phyloP scores from a whole-genome alignment of 2,113 vertebrate species.

The Meriones unguiculatus region DNA sequence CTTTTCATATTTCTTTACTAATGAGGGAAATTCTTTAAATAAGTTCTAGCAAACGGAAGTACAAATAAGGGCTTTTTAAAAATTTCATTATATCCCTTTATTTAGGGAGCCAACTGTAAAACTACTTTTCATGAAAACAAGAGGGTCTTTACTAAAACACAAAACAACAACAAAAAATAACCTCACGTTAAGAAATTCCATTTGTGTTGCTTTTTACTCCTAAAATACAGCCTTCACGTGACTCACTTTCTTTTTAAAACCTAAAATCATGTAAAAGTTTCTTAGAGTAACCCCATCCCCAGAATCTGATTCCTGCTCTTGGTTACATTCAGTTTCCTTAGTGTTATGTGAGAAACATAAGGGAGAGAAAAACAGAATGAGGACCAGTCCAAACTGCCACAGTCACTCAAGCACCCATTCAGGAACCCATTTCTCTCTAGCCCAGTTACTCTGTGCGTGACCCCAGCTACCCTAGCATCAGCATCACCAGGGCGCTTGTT shows the following conservation, averaged over 20 bases:
- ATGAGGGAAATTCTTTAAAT: conserved; percentile 64
- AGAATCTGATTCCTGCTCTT: conserved; percentile 59
- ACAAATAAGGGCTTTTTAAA: conserved; percentile 69
- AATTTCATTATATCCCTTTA: conserved; percentile 57
- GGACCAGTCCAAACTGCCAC: conserved; percentile 46
- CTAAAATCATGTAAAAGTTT: conserved; percentile 38
- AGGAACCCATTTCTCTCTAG: conserved; percentile 24
- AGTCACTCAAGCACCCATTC: conserved; percentile 8
- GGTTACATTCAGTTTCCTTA: conserved; percentile 25
- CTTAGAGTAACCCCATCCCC: conserved; percentile 22
- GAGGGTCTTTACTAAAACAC: conserved; percentile 37
- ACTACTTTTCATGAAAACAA: conserved; percentile 56
- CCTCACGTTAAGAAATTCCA: conserved; percentile 45
- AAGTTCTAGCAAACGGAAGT: conserved; percentile 58
- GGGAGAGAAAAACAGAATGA: conserved; percentile 39
- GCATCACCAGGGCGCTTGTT: conserved; percentile 67
- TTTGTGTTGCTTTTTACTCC: conserved; percentile 47
- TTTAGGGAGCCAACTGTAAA: conserved; percentile 65
- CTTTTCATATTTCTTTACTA: conserved; percentile 63
- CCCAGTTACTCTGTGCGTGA: conserved; percentile 16
- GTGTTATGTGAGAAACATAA: conserved; percentile 51
- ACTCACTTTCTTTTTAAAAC: conserved; percentile 17
- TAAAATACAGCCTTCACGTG: conserved; percentile 27
- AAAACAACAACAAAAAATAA: not conserved
- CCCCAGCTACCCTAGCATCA: conserved; percentile 55